These are phyloP conservation scores for Aythya baeri DNA, from an alignment of 2,113 vertebrate genomes.

Conservation along the genomic window DNA sequence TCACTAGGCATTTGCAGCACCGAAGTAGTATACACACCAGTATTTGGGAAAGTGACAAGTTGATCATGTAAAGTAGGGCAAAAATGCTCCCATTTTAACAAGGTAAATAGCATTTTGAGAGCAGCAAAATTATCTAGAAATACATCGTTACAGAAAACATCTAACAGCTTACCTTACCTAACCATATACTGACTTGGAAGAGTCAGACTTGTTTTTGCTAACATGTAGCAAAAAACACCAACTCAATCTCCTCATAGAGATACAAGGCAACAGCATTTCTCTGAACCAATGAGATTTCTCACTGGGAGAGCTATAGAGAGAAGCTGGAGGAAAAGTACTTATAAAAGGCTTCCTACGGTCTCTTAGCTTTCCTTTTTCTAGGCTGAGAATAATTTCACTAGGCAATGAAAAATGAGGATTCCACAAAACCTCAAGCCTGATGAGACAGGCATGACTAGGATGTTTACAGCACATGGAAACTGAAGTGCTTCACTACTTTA, in stretches of 20 bases:
- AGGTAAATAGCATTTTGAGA: not conserved
- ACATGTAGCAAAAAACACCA: not conserved
- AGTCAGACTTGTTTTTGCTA: not conserved
- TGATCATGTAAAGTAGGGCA: not conserved
- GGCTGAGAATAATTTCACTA: not conserved
- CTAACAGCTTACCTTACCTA: not conserved
- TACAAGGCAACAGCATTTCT: not conserved
- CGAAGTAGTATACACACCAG: not conserved
- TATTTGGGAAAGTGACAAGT: not conserved
- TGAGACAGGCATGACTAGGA: not conserved
- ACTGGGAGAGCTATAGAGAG: not conserved
- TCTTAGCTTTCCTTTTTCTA: not conserved
- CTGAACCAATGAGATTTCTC: not conserved
- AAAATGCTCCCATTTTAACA: not conserved
- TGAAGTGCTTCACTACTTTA: not conserved
- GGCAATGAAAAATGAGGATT: not conserved
- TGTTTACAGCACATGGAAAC: not conserved
- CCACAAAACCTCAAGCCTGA: not conserved
- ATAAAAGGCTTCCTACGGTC: not conserved
- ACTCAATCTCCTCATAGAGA: not conserved
- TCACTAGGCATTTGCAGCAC: not conserved
- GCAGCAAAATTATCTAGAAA: not conserved
- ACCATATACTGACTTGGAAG: not conserved
- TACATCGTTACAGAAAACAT: not conserved
- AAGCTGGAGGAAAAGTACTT: not conserved